These are phyloP conservation scores for Diacarnus erythraeanus DNA, from an alignment of 37 sponge, comb jelly and placozoan species.

Conservation along the genomic window DNA sequence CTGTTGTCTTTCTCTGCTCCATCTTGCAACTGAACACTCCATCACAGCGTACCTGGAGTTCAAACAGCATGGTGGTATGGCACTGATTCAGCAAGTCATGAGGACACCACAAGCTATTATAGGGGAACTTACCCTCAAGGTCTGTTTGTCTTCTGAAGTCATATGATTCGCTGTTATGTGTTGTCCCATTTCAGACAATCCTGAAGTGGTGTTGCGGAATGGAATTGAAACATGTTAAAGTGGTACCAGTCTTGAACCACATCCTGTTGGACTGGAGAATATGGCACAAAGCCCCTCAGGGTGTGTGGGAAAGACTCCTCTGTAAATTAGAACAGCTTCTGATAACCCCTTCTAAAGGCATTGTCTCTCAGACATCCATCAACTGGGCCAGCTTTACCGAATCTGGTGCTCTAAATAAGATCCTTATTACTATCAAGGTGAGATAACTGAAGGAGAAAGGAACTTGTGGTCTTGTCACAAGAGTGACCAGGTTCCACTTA, in stretches of 20 bases:
- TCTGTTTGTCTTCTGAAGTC: too few species aligned
- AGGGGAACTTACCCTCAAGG: conserved; percentile 36
- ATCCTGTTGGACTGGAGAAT: conserved; percentile 92
- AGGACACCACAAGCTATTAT: conserved; percentile 52
- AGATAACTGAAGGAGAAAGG: too few species aligned
- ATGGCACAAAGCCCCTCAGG: conserved; percentile 71
- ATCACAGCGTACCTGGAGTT: conserved; percentile 57
- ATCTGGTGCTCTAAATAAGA: conserved; percentile 40
- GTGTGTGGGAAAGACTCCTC: conserved; percentile 57
- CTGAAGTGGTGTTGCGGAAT: conserved; percentile 74
- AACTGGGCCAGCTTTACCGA: conserved; percentile 31
- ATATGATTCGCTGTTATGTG: background rate
- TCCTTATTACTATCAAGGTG: conserved; percentile 75
- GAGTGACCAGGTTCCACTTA: too few species aligned
- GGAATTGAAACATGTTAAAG: conserved; percentile 32
- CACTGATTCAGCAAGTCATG: conserved; percentile 63
- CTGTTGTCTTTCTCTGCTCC: conserved; percentile 42
- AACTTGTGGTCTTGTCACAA: too few species aligned
- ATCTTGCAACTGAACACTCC: conserved; percentile 37
- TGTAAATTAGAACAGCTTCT: conserved; percentile 52
- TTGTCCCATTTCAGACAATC: conserved; percentile 31
- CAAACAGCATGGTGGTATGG: conserved; percentile 45
- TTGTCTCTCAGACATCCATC: background rate
- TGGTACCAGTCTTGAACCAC: conserved; percentile 62
- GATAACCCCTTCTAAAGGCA: conserved; percentile 4